Conservation (phyloP, 2,888 invertebrate species). For the Megamerina dolium region DNA sequence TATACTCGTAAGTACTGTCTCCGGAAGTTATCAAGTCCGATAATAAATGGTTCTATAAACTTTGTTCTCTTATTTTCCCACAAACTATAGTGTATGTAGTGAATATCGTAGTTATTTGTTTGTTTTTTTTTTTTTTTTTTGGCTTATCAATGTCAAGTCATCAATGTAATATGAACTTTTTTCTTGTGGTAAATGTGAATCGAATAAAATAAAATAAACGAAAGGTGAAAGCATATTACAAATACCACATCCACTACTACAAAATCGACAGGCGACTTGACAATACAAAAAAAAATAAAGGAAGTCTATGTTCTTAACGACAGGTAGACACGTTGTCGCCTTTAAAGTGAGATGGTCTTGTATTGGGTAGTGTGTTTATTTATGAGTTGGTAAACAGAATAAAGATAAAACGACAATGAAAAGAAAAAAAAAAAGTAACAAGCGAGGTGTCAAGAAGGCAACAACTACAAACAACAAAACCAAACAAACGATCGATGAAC, state of each 20-base stretch:
- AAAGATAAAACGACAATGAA: background rate
- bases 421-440: slow-evolving; percentile 9
- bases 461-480: too few species aligned
- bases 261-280: slow-evolving; percentile 6
- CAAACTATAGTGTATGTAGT: background rate
- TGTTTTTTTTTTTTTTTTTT: too few species aligned
- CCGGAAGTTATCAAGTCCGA: background rate
- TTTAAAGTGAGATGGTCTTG: background rate
- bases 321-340: slow-evolving; percentile 5
- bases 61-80: background rate
- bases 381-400: background rate
- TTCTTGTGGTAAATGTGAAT: background rate
- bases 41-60: background rate
- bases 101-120: too few species aligned
- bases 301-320: slow-evolving; percentile 35
- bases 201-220: background rate
- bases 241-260: slow-evolving; percentile 1
- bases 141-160: slow-evolving; percentile 6
- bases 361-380: background rate
- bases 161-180: background rate
- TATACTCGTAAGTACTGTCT: background rate
- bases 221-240: slow-evolving; percentile 3
- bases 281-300: slow-evolving; percentile 23
- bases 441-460: slow-evolving; percentile 31
- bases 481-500: slow-evolving; percentile 46